These are phyloP conservation scores for Dicerorhinus sumatrensis DNA, from an alignment of 2,113 vertebrate genomes.

Conservation along the genomic window DNA sequence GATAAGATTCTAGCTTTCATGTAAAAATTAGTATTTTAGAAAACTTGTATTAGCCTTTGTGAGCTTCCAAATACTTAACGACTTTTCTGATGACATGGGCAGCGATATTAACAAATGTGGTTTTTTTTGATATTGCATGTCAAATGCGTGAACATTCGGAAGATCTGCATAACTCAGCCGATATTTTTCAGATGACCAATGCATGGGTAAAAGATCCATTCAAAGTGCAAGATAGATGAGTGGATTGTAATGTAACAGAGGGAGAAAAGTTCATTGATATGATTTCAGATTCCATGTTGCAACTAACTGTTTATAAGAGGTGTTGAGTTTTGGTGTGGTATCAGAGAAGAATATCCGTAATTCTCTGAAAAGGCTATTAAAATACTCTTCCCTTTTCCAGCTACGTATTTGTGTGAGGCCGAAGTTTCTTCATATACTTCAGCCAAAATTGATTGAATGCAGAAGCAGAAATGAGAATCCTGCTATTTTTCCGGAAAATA, in stretches of 20 bases:
- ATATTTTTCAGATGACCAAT: background rate
- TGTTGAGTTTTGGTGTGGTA: background rate
- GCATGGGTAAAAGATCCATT: background rate
- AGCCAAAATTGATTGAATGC: background rate
- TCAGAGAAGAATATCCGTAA: background rate
- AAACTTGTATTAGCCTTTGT: background rate
- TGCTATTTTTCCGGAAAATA: background rate
- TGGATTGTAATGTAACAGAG: background rate
- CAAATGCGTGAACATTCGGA: background rate
- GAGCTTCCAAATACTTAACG: background rate
- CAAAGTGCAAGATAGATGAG: background rate
- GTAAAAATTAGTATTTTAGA: conserved; percentile 30
- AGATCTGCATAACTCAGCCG: background rate
- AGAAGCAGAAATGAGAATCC: background rate
- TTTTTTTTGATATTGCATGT: background rate
- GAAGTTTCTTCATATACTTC: conserved; percentile 42
- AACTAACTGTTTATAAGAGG: background rate
- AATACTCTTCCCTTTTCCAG: background rate
- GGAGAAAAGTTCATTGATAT: background rate
- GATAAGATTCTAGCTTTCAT: conserved; percentile 11
- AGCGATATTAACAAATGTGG: background rate
- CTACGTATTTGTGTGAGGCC: background rate
- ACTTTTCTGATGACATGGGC: background rate
- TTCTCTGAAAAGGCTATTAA: conserved; percentile 55
- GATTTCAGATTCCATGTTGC: background rate